Conservation (phyloP, 2,113 vertebrate genomes). For the Tachysurus fulvidraco region DNA sequence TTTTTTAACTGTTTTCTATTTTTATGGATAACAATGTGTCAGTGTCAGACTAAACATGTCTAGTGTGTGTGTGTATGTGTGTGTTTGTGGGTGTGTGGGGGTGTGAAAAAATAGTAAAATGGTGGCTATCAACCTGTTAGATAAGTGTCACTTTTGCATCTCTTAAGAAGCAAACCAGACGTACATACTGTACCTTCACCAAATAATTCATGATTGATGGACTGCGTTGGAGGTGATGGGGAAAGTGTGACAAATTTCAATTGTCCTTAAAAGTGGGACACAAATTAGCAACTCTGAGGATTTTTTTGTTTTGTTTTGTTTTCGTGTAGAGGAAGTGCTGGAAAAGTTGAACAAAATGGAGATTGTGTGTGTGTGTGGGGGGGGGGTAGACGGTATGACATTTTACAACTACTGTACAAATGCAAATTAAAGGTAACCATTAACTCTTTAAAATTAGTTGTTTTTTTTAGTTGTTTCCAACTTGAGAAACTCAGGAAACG, state of each 20-base stretch:
- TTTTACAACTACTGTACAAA: no score
- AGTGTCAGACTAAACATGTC: conserved; percentile 3
- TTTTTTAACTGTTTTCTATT: conserved; percentile 16
- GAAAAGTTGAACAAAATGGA: background rate
- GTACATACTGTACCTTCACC: background rate
- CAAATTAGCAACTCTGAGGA: background rate
- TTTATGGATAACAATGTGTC: conserved; percentile 14
- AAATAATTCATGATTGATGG: background rate
- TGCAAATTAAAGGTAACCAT: background rate
- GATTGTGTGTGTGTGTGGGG: no score
- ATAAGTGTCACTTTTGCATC: background rate
- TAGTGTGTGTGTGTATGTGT: background rate
- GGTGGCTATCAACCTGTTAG: background rate
- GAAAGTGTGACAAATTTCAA: background rate
- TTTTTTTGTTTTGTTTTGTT: background rate
- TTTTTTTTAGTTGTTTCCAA: background rate
- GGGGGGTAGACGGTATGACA: no score
- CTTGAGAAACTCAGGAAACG: background rate
- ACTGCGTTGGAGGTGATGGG: background rate
- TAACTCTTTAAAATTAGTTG: background rate
- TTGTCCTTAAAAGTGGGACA: background rate
- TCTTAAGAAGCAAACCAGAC: background rate
- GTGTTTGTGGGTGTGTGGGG: background rate
- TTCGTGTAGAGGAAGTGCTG: background rate
- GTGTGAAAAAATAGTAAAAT: background rate